Base-by-base conservation (phyloP, 1,140 invertebrate genomes). In the Lepeophtheirus salmonis region DNA sequence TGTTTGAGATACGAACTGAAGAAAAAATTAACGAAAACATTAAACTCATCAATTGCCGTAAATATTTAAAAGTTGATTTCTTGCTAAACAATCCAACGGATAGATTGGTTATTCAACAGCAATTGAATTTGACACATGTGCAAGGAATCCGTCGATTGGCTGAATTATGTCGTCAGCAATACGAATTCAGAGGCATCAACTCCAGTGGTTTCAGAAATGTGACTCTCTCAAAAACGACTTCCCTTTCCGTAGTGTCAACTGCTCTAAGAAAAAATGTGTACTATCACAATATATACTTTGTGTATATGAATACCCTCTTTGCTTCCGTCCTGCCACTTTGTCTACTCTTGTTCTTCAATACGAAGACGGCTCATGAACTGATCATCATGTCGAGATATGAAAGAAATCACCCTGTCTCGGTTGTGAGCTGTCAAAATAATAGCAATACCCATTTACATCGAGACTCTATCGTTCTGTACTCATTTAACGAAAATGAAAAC, bases 241-340 rank as follows among this genome's bases (percentile, higher is more conserved):
- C 13, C 17, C 25, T 26, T 17, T 18, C 16, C 22, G 26, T 57
- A 3, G 55, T 24, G n/a, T 25, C 55, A 3, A 57, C 55, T 3
- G 3, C 22, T 14, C 30, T 57, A 2, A 17, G 55, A 12, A 25
- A 18, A 17, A 57, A 57, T 16, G 17, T 18, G 13, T 57, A 57
- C 30, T 57, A 57, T 20, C 25, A 26, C 22, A 20, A 30, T 14
- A 57, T 57, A 3, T 57, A 57, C 16, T 57, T 24, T 16, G 55
- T 57, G 2, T 57, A 26, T n/a, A 6, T 57, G 25, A 57, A 57
- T 20, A 57, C 55, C 55, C n/a, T 57, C 10, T 57, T 57, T n/a
- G 55, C 55, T 3, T 26, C 22, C 17, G 26, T 57, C 26, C 26
- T 57, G 13, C 55, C 55, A 2, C 26, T 57, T 25, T 21, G 21